Base-by-base conservation (phyloP, 2,888 invertebrate species). In the Melolontha melolontha region DNA sequence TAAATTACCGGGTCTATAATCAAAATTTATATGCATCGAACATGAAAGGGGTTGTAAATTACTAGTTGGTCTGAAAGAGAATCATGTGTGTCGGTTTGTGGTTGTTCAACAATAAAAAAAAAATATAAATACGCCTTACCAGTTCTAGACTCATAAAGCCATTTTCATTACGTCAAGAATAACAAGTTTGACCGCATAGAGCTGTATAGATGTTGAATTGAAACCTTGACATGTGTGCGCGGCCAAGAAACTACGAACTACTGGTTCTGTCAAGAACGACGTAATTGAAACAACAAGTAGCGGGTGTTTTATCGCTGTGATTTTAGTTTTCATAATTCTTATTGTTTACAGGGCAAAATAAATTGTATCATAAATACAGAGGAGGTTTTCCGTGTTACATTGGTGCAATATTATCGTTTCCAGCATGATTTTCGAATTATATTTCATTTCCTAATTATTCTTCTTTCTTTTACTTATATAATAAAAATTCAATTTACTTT, bases 111-210 rank as follows among this genome's bases (percentile, higher is more conserved):
- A 34, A 34, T 6, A 34, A 10, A 34, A 34, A 34, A 34, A 34
- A 34, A 22, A 22, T 22, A 34, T 2, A 54, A 54, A 52, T 52
- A 64, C 54, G 44, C 44, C 64, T 40, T 64, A 64, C 64, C 64
- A 64, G 64, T 64, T 54, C 64, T 44, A 64, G 52, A 54, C 64
- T 54, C 64, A 64, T 64, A 64, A 64, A 64, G 54, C 64, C 64
- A 64, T 64, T 64, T 64, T 64, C 64, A 64, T 64, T 54, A 64
- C 64, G 64, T 52, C 64, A 54, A 44, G 64, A 64, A 54, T 64
- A 64, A 64, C 54, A 64, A 64, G 52, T 64, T 64, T 54, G 54
- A 42, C 47, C 47, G 16, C 47, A 62, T 62, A 62, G 59, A 62
- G 17, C 34, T 22, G 42, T 11, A 52, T 12, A 34, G 29, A 27